Conservation (phyloP, 2,888 invertebrate species). For the Mimas tiliae region DNA sequence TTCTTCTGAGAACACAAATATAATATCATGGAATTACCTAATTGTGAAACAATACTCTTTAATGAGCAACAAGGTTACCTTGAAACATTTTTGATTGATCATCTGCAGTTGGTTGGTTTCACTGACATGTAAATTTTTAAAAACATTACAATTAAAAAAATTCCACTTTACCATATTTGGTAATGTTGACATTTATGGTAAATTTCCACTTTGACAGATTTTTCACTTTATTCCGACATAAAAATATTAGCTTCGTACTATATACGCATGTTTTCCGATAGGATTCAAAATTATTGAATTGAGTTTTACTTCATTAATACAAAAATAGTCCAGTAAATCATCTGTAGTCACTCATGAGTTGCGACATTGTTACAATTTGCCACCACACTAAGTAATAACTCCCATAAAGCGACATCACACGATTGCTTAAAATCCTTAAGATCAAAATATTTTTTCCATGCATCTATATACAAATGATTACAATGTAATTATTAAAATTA, state of each 20-base stretch:
- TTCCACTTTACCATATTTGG: neutral
- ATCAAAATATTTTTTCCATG: conserved; percentile 43
- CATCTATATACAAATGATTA: conserved; percentile 55
- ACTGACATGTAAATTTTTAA: neutral
- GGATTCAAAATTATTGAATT: neutral
- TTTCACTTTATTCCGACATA: neutral
- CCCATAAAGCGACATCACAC: conserved; percentile 46
- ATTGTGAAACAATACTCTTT: neutral
- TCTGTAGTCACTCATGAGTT: conserved; percentile 33
- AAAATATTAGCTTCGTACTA: neutral
- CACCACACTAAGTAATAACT: conserved; percentile 41
- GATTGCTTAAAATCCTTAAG: conserved; percentile 44
- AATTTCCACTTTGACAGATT: conserved; percentile 1
- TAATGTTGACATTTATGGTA: neutral
- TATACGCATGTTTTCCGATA: neutral
- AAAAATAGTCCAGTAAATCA: conserved; percentile 35
- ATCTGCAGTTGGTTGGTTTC: neutral
- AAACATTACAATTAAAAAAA: neutral
- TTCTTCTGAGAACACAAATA: no score
- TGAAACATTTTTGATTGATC: neutral
- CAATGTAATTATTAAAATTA: conserved; percentile 48
- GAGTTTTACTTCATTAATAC: conserved; percentile 22
- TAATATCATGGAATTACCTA: neutral
- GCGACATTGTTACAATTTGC: conserved; percentile 43
- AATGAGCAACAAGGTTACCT: neutral